Percentiles rank a stretch among this genome's conserved stretches.
Evolutionary conservation across 2,888 invertebrate species (phyloP).

Genomic region (Drosophila multiciliata): DNA sequence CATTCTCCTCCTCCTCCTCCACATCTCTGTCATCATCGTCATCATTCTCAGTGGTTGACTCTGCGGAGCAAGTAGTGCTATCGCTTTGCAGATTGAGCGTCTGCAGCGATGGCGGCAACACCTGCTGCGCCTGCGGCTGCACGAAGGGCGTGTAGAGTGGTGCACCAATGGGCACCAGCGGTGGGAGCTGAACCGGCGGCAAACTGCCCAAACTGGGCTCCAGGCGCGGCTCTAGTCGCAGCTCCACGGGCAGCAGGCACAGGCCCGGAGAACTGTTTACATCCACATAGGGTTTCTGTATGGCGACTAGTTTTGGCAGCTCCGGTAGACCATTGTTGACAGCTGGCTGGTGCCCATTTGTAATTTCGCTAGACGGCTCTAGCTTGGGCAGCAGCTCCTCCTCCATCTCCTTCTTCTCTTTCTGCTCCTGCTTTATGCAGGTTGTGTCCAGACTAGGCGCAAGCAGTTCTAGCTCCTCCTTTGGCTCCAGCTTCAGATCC

Average conservation of each 20-base stretch:
- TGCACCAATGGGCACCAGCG: conserved; percentile 71
- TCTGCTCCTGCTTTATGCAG: conserved; percentile 45
- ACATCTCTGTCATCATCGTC: conserved; percentile 41
- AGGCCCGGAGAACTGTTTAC: conserved; percentile 24
- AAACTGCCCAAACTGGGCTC: conserved; percentile 21
- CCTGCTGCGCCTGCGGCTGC: conserved; percentile 49
- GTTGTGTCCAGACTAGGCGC: conserved; percentile 20
- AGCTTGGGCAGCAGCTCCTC: conserved; percentile 50
- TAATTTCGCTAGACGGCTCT: conserved; percentile 36
- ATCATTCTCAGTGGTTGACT: conserved; percentile 67
- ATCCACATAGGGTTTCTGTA: conserved; percentile 49
- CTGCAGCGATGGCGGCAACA: conserved; percentile 61
- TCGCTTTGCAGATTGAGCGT: conserved; percentile 64
- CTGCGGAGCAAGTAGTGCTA: conserved; percentile 60
- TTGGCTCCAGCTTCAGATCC: conserved; percentile 38
- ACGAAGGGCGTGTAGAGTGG: conserved; percentile 64
- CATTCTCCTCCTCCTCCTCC: conserved; percentile 40
- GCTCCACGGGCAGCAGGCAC: conserved; percentile 51
- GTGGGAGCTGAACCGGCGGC: conserved; percentile 61
- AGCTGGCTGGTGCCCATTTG: conserved; percentile 40
- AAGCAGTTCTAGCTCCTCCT: conserved; percentile 12
- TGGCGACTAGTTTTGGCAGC: conserved; percentile 70
- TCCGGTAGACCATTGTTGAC: conserved; percentile 35
- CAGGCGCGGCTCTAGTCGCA: conserved; percentile 55
- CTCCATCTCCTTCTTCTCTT: conserved; percentile 24